phyloP scores from a whole-genome alignment of 2,113 vertebrate species.

The Centropus unirufus region DNA sequence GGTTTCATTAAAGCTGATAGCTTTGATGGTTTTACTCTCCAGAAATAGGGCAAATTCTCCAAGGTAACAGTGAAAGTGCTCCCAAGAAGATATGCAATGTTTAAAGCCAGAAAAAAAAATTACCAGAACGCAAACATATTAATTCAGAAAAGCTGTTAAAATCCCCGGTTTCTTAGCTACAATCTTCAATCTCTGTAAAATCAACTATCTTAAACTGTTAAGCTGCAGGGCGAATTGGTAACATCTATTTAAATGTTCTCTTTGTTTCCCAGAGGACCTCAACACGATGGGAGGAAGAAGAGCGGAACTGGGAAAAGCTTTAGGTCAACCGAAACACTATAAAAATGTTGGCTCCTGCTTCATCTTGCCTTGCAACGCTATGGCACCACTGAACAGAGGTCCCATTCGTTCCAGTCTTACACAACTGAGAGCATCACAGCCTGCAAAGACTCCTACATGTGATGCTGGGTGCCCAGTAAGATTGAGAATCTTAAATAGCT shows the following conservation, averaged over 20 bases:
- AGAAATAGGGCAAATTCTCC: slow-evolving; percentile 1
- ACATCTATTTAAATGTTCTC: neutral
- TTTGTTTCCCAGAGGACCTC: neutral
- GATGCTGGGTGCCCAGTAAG: neutral
- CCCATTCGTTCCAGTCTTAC: neutral
- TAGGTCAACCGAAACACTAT: neutral
- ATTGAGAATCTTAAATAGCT: neutral
- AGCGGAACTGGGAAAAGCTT: neutral
- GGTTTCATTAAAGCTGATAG: neutral
- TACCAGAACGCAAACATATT: neutral
- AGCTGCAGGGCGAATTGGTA: neutral
- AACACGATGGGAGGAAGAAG: neutral
- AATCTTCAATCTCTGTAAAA: slow-evolving; percentile 26
- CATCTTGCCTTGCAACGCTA: neutral
- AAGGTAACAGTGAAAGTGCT: neutral
- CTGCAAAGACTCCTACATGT: rapidly evolving
- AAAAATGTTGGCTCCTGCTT: neutral
- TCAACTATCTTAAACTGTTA: neutral
- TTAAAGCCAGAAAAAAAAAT: neutral
- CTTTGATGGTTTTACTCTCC: neutral
- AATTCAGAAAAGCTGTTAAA: neutral
- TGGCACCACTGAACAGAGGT: neutral
- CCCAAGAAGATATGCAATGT: neutral
- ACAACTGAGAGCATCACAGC: neutral
- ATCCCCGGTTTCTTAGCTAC: neutral